Percentiles rank a stretch among this genome's conserved stretches.
These are phyloP conservation scores for Tenualosa thibaudeaui DNA, from an alignment of 2,797 vertebrate species.

Conservation along the genomic window DNA sequence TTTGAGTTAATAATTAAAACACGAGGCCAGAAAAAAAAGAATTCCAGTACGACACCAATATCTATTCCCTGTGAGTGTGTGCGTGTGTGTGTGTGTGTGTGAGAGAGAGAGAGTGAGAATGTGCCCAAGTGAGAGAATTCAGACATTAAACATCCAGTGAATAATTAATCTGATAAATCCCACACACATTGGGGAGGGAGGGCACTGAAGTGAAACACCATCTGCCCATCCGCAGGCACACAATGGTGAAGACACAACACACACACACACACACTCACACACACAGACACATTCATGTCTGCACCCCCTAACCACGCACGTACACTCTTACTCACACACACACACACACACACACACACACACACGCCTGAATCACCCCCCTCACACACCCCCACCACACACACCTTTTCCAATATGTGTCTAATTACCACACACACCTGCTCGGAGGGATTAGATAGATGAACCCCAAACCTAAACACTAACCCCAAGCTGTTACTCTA, in stretches of 20 bases:
- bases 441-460: neutral
- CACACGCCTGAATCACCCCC: neutral
- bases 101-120: neutral
- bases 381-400: neutral
- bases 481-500: neutral
- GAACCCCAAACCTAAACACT: neutral
- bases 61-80: neutral
- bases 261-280: constrained; percentile 10
- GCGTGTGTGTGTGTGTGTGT: too few relatives aligned
- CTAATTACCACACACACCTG: constrained; percentile 8
- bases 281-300: neutral
- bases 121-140: neutral
- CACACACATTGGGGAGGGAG: neutral
- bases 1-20: neutral
- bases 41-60: neutral
- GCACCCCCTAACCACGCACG: neutral
- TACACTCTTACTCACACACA: neutral
- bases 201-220: neutral
- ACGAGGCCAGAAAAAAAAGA: neutral
- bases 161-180: constrained; percentile 21
- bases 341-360: neutral
- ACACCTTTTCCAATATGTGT: constrained; percentile 1
- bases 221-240: constrained; percentile 11
- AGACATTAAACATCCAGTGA: constrained; percentile 11
- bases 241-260: neutral